A percentile compares a stretch with the other conserved stretches of the same genome.
phyloP scores from a whole-genome alignment of 2,888 invertebrate species.

The Pteria penguin region DNA sequence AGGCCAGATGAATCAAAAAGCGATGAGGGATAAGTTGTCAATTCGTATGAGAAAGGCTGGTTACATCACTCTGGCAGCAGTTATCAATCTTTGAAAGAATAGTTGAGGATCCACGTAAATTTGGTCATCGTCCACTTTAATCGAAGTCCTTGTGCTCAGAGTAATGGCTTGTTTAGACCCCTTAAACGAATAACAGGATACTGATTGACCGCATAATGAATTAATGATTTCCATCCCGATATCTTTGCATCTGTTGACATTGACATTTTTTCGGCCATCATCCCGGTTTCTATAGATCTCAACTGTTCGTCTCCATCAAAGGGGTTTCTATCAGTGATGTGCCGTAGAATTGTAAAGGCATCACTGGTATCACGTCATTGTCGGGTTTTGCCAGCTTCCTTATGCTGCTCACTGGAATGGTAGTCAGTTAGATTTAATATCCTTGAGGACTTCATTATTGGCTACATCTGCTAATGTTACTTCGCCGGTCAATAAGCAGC shows the following conservation, averaged over 20 bases:
- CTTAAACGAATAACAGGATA: conserved; percentile 10
- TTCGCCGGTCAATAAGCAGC: background rate
- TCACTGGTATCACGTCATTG: conserved; percentile 45
- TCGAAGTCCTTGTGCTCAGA: conserved; percentile 16
- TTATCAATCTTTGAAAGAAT: conserved; percentile 15
- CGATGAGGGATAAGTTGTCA: conserved; percentile 2
- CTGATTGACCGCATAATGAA: background rate
- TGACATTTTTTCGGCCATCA: conserved; percentile 36
- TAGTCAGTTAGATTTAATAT: conserved; percentile 39
- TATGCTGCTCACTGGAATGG: conserved; percentile 47
- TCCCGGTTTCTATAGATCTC: conserved; percentile 56
- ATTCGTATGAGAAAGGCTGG: conserved; percentile 13
- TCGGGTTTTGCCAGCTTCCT: conserved; percentile 38
- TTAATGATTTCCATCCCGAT: conserved; percentile 12
- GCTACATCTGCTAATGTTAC: background rate
- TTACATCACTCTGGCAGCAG: conserved; percentile 1
- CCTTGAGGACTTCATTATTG: background rate
- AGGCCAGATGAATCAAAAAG: conserved; percentile 32
- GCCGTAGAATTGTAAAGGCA: conserved; percentile 26
- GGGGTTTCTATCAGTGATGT: conserved; percentile 48
- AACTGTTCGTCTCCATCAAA: conserved; percentile 44
- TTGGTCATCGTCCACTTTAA: conserved; percentile 20
- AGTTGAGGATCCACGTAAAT: conserved; percentile 27
- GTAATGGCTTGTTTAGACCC: background rate
- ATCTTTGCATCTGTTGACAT: conserved; percentile 6